Base-by-base conservation (phyloP, 2,888 invertebrate species). In the Phortica okadai region DNA sequence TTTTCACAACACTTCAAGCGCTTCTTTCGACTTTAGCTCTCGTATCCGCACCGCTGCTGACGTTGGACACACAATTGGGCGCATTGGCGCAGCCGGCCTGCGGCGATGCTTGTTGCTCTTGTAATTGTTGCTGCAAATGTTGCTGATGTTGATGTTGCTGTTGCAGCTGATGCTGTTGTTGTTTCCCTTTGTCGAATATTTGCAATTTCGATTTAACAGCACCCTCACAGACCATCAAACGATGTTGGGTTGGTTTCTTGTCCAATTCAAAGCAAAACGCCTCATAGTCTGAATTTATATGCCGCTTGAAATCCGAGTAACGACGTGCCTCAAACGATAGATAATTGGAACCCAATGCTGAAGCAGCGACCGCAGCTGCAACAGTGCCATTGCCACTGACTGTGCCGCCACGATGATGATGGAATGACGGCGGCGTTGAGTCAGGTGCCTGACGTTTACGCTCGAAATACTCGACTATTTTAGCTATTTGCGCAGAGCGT, bases 381-480 rank as follows among this genome's bases (percentile, higher is more conserved):
- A 90, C 85, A 8, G 84, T 84, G 5, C 88, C 85, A 78, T 86
- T 87, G 25, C 84, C 81, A 74, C 82, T 83, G 21, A 86, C 74
- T 41, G 81, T 11, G 67, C 79, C 82, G 41, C 76, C 72, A 75
- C 80, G 70, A 41, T 72, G 85, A 77, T 80, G 82, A 76, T 81
- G 83, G 67, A 81, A 78, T 54, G 83, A 85, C 5, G 85, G 88
- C 56, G 86, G 89, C 75, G 84, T 82, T 76, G 90, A 86, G 78
- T 91, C 91, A 86, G 90, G 89, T 87, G 89, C 90, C 85, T 91
- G 94, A 73, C 94, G 94, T 89, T 96, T 95, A 70, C 95, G 93
- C 91, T 97, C 97, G 91, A 97, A 97, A 91, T 97, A 97, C 87
- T 97, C 97, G 44, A 97, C 97, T 83, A 97, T 97, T 88, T 95